Conservation (phyloP, 2,888 invertebrate species). For the Ephialtes manifestator region DNA sequence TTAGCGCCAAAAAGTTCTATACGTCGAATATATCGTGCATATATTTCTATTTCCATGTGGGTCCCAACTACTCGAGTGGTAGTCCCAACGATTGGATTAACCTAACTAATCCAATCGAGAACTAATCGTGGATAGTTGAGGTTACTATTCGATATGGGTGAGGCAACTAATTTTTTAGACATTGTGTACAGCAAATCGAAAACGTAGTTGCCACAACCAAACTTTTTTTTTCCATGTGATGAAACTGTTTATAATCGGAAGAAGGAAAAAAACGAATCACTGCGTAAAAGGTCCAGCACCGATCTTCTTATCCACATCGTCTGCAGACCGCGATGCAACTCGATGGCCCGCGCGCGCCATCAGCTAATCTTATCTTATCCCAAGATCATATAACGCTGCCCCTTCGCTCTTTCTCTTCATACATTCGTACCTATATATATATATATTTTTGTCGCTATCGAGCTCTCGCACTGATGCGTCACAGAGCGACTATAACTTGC, state of each 20-base stretch:
- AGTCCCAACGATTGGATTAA: no score
- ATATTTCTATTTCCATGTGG: no score
- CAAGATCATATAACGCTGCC: conserved; percentile 74
- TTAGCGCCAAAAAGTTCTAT: no score
- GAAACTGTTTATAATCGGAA: background rate
- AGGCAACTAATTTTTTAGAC: no score
- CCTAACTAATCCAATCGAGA: no score
- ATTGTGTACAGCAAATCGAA: no score
- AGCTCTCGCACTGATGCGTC: conserved; percentile 14
- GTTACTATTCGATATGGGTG: no score
- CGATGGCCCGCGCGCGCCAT: conserved; percentile 59
- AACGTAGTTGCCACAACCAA: no score
- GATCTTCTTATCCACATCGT: conserved; percentile 14
- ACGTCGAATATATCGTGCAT: no score
- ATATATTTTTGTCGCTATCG: conserved; percentile 15
- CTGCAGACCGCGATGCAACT: conserved; percentile 54
- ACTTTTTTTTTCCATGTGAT: no score
- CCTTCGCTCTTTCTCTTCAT: conserved; percentile 41
- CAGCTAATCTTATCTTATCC: conserved; percentile 83
- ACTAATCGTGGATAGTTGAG: no score
- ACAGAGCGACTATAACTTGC: background rate
- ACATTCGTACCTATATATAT: conserved; percentile 7
- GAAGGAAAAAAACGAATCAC: background rate
- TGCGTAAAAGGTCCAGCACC: background rate
- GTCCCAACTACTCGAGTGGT: no score